A percentile compares a stretch with the other conserved stretches of the same genome.
Evolutionary conservation across 64 coral and sea anemone genomes (phyloP).

Genomic region (Catalaphyllia jardinei): DNA sequence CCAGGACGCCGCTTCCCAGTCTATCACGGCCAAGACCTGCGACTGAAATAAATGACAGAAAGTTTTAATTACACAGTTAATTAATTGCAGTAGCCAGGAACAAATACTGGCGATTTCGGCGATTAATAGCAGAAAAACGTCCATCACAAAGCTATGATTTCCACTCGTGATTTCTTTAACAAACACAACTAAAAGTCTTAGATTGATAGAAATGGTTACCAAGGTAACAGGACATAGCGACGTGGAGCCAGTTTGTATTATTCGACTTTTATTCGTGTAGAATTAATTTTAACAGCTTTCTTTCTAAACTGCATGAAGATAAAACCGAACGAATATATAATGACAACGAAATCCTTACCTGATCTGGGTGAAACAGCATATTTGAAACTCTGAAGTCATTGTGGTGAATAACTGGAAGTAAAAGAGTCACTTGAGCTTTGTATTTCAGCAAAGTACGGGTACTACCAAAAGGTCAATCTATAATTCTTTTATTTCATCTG

Average conservation of each 20-base stretch:
- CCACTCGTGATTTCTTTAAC: too few species aligned
- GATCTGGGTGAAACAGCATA: background rate
- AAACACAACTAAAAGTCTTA: too few species aligned
- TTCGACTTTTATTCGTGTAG: too few species aligned
- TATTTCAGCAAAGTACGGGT: background rate
- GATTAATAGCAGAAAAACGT: too few species aligned
- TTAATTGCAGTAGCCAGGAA: too few species aligned
- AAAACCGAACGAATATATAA: background rate
- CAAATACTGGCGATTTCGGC: too few species aligned
- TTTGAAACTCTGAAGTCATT: constrained; percentile 15
- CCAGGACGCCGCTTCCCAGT: constrained; percentile 37
- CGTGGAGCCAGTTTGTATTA: too few species aligned
- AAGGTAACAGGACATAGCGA: too few species aligned
- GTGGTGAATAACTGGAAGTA: constrained; percentile 10
- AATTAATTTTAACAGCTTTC: too few species aligned
- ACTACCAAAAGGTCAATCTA: background rate
- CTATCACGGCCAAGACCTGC: constrained; percentile 20
- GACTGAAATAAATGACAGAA: background rate
- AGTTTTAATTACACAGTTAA: background rate
- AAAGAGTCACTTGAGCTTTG: background rate
- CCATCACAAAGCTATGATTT: too few species aligned
- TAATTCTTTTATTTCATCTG: too few species aligned
- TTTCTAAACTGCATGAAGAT: background rate
- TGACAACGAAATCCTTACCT: background rate
- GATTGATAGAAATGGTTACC: too few species aligned